Evolutionary conservation across 2,888 invertebrate species (phyloP).

Genomic region (Sesia apiformis): DNA sequence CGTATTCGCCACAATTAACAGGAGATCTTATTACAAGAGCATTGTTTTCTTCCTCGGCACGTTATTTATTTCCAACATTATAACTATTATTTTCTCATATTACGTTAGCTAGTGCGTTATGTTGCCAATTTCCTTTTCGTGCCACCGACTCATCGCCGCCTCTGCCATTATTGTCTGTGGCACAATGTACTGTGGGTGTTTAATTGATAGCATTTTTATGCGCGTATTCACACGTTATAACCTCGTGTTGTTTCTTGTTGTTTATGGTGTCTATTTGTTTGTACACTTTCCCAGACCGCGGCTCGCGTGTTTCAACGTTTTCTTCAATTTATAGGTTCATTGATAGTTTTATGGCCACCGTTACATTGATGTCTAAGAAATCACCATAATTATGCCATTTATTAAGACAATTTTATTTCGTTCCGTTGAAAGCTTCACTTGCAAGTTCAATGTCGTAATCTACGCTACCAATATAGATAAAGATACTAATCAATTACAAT

Average conservation of each 20-base stretch:
- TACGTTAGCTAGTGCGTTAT: conserved; percentile 35
- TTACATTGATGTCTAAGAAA: conserved; percentile 41
- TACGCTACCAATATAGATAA: no score
- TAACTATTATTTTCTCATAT: conserved; percentile 63
- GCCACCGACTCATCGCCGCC: conserved; percentile 50
- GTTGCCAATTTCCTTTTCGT: conserved; percentile 53
- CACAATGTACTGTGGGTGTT: conserved; percentile 42
- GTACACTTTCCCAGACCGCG: conserved; percentile 37
- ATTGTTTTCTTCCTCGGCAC: conserved; percentile 58
- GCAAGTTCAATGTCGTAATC: no score
- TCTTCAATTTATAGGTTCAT: conserved; percentile 49
- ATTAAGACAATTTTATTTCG: conserved; percentile 28
- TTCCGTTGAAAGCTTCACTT: conserved; percentile 4
- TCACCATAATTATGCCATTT: conserved; percentile 46
- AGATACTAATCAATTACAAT: no score
- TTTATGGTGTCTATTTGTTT: conserved; percentile 38
- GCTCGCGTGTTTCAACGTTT: conserved; percentile 41
- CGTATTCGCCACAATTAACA: conserved; percentile 63
- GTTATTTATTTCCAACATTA: conserved; percentile 68
- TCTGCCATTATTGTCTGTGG: conserved; percentile 43
- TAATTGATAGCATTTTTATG: conserved; percentile 55
- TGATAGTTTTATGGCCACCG: conserved; percentile 43
- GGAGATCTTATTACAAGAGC: conserved; percentile 61
- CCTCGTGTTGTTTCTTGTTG: conserved; percentile 28
- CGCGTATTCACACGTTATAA: conserved; percentile 48